A percentile compares a stretch with the other conserved stretches of the same genome.
phyloP scores from a whole-genome alignment of 35 echinoderm and acorn worm genomes.

The Ptychodera flava region DNA sequence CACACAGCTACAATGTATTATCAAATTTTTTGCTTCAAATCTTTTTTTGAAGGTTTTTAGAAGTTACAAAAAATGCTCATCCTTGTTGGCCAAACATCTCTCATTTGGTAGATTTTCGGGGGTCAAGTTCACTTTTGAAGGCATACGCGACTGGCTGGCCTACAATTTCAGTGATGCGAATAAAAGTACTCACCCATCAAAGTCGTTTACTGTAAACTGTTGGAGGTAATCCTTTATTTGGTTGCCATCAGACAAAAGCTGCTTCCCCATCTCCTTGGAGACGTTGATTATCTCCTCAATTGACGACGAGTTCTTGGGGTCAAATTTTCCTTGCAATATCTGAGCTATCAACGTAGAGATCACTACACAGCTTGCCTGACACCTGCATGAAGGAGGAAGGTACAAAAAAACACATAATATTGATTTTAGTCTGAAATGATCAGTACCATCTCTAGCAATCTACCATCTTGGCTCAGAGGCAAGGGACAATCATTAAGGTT shows the following conservation, averaged over 20 bases:
- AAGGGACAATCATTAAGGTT: too few relatives aligned
- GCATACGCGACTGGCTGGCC: too few relatives aligned
- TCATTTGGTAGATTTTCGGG: too few relatives aligned
- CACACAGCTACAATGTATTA: too few relatives aligned
- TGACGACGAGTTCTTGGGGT: background rate
- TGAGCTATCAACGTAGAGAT: conserved; percentile 40
- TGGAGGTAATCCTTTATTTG: conserved; percentile 42
- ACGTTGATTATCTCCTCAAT: conserved; percentile 22
- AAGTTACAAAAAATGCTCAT: background rate
- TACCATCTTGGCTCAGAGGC: too few relatives aligned
- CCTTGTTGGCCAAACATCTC: too few relatives aligned
- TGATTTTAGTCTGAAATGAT: background rate
- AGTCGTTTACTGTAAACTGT: conserved; percentile 14
- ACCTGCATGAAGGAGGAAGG: conserved; percentile 16
- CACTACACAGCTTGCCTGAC: conserved; percentile 52
- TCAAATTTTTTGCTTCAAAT: background rate
- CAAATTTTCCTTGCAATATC: conserved; percentile 48
- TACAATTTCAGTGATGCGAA: too few relatives aligned
- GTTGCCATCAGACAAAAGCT: conserved; percentile 12
- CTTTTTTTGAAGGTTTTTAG: conserved; percentile 22
- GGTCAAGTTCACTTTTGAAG: too few relatives aligned
- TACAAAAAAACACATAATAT: background rate
- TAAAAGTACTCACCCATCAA: conserved; percentile 50
- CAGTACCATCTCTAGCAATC: background rate
- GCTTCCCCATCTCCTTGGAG: conserved; percentile 34